phyloP scores from a whole-genome alignment of 2,113 vertebrate genomes.

The Amblyornis subalaris region DNA sequence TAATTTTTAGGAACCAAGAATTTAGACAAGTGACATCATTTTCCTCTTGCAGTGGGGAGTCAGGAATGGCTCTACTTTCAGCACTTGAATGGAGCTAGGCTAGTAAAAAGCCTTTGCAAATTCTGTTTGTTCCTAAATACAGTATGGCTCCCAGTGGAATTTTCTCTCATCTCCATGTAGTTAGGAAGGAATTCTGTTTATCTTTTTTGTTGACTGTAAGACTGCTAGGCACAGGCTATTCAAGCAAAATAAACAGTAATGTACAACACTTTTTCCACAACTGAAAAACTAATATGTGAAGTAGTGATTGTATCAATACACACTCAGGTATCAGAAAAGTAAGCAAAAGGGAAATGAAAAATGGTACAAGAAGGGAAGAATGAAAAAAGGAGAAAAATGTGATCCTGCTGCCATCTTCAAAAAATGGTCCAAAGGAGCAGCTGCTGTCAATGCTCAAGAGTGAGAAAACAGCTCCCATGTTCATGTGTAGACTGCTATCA shows the following conservation, averaged over 20 bases:
- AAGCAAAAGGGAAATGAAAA: slow-evolving; percentile 17
- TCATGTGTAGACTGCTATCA: not conserved
- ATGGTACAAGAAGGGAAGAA: not conserved
- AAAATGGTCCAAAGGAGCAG: not conserved
- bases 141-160: not conserved
- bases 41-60: not conserved
- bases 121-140: not conserved
- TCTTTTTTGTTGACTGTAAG: not conserved
- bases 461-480: not conserved
- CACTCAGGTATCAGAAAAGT: not conserved
- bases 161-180: not conserved
- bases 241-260: not conserved
- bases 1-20: slow-evolving; percentile 53
- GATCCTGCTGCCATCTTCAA: not conserved
- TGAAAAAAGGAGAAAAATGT: not conserved
- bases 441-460: not conserved
- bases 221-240: not conserved
- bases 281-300: not conserved
- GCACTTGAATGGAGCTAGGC: not conserved
- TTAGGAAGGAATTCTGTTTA: not conserved
- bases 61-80: not conserved
- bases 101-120: not conserved
- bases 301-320: not conserved
- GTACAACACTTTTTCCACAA: not conserved
- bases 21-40: slow-evolving; percentile 14